phyloP scores from a whole-genome alignment of 2,888 invertebrate species.

The Stratiomys singularior region DNA sequence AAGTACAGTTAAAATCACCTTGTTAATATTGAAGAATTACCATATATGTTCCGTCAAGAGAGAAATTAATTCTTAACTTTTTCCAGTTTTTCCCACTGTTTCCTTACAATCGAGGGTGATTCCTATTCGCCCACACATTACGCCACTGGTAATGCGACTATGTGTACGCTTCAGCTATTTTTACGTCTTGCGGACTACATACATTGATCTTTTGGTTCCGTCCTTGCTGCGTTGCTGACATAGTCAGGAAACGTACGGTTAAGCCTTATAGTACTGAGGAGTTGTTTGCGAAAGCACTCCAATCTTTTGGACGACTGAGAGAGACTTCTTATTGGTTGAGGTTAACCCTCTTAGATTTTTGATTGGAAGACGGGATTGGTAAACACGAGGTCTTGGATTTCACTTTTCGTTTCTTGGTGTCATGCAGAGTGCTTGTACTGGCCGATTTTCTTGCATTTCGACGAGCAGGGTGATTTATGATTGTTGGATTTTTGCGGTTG shows the following conservation, averaged over 20 bases:
- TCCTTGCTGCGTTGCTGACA: constrained; percentile 7
- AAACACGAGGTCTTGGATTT: constrained; percentile 39
- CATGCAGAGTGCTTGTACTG: constrained; percentile 7
- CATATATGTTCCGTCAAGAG: too few relatives aligned
- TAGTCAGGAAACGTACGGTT: background rate
- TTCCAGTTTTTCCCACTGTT: background rate
- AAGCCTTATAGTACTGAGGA: constrained; percentile 26
- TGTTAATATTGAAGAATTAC: too few relatives aligned
- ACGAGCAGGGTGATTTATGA: background rate
- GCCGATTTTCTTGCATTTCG: background rate
- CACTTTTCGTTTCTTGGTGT: constrained; percentile 28
- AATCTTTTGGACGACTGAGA: constrained; percentile 21
- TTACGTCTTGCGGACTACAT: constrained; percentile 29
- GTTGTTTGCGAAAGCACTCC: constrained; percentile 42
- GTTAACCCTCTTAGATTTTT: constrained; percentile 50
- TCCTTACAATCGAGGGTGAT: constrained; percentile 14
- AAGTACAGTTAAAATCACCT: too few relatives aligned
- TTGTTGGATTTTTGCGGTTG: background rate
- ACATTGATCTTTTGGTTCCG: background rate
- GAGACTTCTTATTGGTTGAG: constrained; percentile 52
- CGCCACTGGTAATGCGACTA: constrained; percentile 7
- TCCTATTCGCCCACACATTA: constrained; percentile 29
- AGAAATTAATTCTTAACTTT: too few relatives aligned
- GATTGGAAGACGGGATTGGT: constrained; percentile 48
- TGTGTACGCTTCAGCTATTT: constrained; percentile 16